phyloP scores from a whole-genome alignment of 2,113 vertebrate genomes.

The Scartelaos histophorus region DNA sequence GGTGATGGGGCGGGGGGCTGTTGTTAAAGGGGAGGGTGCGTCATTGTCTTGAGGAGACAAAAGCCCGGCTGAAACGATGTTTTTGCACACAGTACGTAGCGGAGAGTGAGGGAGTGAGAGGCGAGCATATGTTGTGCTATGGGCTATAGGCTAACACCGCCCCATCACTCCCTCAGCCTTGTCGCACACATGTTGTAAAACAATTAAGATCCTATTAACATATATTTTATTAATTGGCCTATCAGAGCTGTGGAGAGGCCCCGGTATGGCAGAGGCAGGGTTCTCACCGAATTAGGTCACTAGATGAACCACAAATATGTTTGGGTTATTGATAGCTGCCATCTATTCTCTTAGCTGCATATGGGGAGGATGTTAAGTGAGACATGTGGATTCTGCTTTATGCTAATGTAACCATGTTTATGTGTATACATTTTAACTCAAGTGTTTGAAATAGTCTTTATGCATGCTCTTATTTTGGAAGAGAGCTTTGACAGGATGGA shows the following conservation, averaged over 20 bases:
- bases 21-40: conserved; percentile 15
- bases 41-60: conserved; percentile 73
- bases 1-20: background rate
- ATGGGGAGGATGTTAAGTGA: background rate
- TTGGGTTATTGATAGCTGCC: conserved; percentile 93
- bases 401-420: too few species aligned
- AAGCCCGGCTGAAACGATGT: conserved; percentile 72
- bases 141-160: conserved; percentile 55
- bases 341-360: conserved; percentile 81
- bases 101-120: conserved; percentile 47
- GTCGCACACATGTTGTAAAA: conserved; percentile 73
- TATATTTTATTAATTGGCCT: conserved; percentile 93
- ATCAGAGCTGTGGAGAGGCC: conserved; percentile 74
- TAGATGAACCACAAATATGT: conserved; percentile 92
- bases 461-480: background rate
- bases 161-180: conserved; percentile 59
- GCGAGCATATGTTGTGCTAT: conserved; percentile 74
- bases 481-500: too few species aligned
- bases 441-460: background rate
- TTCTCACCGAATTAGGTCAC: conserved; percentile 93
- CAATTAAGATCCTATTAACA: conserved; percentile 86
- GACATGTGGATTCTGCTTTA: background rate
- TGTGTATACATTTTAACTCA: too few species aligned
- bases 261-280: conserved; percentile 79
- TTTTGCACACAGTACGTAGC: conserved; percentile 11